phyloP scores from a whole-genome alignment of 2,888 invertebrate species.

The Perizoma flavofasciatum region DNA sequence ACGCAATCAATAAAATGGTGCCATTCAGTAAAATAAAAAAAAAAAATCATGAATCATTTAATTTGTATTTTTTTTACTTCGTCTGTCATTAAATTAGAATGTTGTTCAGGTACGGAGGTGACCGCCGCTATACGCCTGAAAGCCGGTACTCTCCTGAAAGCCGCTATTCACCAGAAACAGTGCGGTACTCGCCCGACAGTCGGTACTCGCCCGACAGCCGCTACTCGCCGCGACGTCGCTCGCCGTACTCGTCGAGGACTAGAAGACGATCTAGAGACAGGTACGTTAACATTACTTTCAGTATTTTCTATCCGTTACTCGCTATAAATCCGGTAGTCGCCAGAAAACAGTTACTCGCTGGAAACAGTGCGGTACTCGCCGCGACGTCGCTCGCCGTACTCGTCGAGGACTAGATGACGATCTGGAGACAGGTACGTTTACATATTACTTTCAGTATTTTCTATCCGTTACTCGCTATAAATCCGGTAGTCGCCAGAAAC shows the following conservation, averaged over 20 bases:
- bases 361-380: slow-evolving; percentile 83
- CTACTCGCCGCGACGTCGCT: slow-evolving; percentile 74
- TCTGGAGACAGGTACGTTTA: slow-evolving; percentile 67
- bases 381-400: slow-evolving; percentile 61
- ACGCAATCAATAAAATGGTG: too few species aligned
- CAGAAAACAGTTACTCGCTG: slow-evolving; percentile 63
- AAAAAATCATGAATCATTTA: too few species aligned
- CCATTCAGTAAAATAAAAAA: too few species aligned
- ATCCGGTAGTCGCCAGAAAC: slow-evolving; percentile 28
- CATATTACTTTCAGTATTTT: not conserved
- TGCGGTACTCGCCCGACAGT: slow-evolving; percentile 60
- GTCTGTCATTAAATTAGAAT: not conserved
- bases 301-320: too few species aligned
- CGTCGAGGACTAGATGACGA: slow-evolving; percentile 63
- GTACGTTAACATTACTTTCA: slow-evolving; percentile 39
- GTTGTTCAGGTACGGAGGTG: slow-evolving; percentile 52
- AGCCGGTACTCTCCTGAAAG: slow-evolving; percentile 80
- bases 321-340: slow-evolving; percentile 70
- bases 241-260: slow-evolving; percentile 68
- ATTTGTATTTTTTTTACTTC: too few species aligned
- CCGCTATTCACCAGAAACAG: slow-evolving; percentile 66
- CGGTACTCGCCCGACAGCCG: slow-evolving; percentile 72
- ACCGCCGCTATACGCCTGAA: slow-evolving; percentile 55
- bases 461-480: too few species aligned
- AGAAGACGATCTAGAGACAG: slow-evolving; percentile 66